Evolutionary conservation across 2,113 vertebrate genomes (phyloP), one percentile per base, ranked within the genome.

Genomic region (Misgurnus mizolepis): DNA sequence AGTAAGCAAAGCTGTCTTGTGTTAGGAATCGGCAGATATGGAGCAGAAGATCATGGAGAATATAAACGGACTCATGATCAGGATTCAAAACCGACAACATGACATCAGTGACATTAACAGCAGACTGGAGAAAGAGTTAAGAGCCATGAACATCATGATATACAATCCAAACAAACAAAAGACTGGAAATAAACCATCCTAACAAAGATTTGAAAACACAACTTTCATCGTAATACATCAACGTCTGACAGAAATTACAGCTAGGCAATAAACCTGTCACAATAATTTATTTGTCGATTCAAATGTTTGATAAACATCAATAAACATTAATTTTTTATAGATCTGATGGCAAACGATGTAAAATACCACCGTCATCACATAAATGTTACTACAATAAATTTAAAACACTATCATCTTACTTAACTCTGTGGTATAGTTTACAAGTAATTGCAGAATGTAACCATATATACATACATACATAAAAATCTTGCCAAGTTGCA

Each of bases 101-200:
- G 91, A 86, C 7, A 62, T 90, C 0, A 73, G 80, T 17, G 10
- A 0, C 18, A 84, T 94, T 49, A 84, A 74, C 3, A 62, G 9
- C 22, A 89, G 86, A 74, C 78, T 94, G 2, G 78, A 85, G 18
- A 53, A 81, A 4, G 78, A 85, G 17, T 68, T 89, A 11, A 66
- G 83, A 27, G 85, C 77, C 8, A 55, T 95, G 67, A 39, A 3
- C 22, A 58, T 3, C 34, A 69, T 93, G 22, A 8, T 82, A 50
- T 50, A 68, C 5, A 72, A 79, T 17, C 41, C 7, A 55, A 41
- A n/a, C 11, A 4, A 39, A 8, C 22, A 34, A 69, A 41, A 74
- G 73, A 11, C 3, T 18, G 17, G 17, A 18, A 67, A 45, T 45
- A 11, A 58, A 7, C 15, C 10, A 14, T 53, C 12, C 15, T 14